These are phyloP conservation scores for Helicoverpa armigera DNA, from an alignment of 1,140 invertebrate species.

Conservation along the genomic window DNA sequence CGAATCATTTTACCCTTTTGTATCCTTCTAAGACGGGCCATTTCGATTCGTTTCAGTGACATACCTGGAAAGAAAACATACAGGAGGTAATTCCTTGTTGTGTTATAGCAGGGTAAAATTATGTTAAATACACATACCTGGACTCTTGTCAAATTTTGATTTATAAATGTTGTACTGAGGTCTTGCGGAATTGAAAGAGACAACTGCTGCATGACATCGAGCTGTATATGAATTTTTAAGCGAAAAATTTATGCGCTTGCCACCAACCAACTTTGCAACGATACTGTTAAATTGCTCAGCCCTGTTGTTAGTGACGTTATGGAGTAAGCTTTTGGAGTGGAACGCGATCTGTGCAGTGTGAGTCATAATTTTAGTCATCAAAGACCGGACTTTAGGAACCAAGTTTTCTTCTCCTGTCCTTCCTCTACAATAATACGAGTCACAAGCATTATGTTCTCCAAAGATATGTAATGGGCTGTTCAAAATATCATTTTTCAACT, in stretches of 20 bases:
- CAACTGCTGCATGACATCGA: not conserved
- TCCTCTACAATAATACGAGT: not conserved
- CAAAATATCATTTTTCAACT: not conserved
- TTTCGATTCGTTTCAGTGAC: not conserved
- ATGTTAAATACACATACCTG: too few relatives aligned
- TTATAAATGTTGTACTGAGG: too few relatives aligned
- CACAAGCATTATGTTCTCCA: not conserved
- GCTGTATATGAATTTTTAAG: not conserved
- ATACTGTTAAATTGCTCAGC: constrained; percentile 3
- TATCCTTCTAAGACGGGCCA: too few relatives aligned
- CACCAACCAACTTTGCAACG: not conserved
- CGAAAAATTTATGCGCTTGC: not conserved
- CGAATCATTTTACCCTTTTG: too few relatives aligned
- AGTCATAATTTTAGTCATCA: not conserved
- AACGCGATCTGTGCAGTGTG: not conserved
- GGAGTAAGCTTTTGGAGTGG: not conserved
- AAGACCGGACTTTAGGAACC: not conserved
- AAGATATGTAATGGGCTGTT: constrained; percentile 2
- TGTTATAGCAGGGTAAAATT: too few relatives aligned
- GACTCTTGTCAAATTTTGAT: too few relatives aligned
- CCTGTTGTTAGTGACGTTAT: not conserved
- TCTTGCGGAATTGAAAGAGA: not conserved
- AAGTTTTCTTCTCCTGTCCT: not conserved
- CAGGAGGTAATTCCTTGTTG: too few relatives aligned
- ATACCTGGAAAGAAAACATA: too few relatives aligned